Base-by-base conservation (phyloP, 2,797 vertebrate genomes). In the Epinephelus malabaricus region DNA sequence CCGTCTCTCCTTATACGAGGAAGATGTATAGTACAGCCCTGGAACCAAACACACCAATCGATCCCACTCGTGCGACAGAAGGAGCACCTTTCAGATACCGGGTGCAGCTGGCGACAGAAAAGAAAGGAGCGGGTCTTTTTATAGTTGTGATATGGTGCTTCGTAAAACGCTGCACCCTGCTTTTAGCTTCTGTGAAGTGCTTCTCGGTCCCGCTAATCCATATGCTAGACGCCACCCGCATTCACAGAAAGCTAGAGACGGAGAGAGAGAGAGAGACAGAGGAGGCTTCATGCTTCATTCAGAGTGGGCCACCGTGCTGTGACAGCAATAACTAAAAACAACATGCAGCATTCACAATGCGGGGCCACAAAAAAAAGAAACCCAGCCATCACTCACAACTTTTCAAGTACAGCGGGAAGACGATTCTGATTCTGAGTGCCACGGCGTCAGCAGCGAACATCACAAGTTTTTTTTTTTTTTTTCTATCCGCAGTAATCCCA, bases 341-440 rank as follows among this genome's bases (percentile, higher is more conserved):
- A 88, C 94, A 94, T 94, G 94, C 93, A 93, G 86, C 89, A 92
- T 92, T 92, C 88, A 85, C 88, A 76, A 84, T 83, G 74, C 84
- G 70, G 83, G 81, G 82, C 83, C 65, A 34, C 65, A 30, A 82
- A 82, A 12, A 40, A 40, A 8, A 40, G 78, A 87, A 77, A 72
- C 70, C 73, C 78, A 83, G 82, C 83, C 75, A n/a, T 79, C 89
- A 91, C 88, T 92, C 90, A 83, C 82, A 88, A 92, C 85, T 84
- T 86, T 91, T 93, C 89, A 92, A 92, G 88, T 92, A 87, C 83
- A 92, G 83, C 49, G 88, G 93, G 93, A 92, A 92, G 92, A 92
- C 85, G 17, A 74, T 88, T 89, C 76, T 55, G 77, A 71, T 81
- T 86, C 83, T 71, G 91, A 87, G 81, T 49, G 83, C 77, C 61